A percentile compares a stretch with the other conserved stretches of the same genome.
Evolutionary conservation across 2,888 invertebrate species (phyloP).

Genomic region (Papilio gigon): DNA sequence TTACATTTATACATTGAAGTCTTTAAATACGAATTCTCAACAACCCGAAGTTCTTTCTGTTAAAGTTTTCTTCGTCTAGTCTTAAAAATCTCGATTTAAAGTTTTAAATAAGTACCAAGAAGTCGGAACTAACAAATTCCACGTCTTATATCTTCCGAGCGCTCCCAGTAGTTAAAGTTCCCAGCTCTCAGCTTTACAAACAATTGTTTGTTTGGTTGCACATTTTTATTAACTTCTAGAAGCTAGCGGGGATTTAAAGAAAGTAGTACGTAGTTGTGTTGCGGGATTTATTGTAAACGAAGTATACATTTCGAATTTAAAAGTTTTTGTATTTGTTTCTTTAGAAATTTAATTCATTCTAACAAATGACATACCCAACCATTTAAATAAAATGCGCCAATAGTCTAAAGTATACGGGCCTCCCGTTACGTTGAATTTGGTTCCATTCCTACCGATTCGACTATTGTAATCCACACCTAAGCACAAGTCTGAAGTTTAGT

Average conservation of each 20-base stretch:
- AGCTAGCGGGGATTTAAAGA: slow-evolving; percentile 7
- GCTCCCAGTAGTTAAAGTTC: slow-evolving; percentile 28
- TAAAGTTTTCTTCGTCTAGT: slow-evolving; percentile 1
- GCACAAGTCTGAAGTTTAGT: background rate
- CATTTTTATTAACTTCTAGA: slow-evolving; percentile 26
- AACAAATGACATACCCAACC: background rate
- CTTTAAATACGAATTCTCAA: background rate
- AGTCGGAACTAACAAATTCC: slow-evolving; percentile 29
- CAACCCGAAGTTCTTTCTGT: background rate
- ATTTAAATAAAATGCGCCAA: no score
- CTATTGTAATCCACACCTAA: no score
- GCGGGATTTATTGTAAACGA: background rate
- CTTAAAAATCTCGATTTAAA: slow-evolving; percentile 26
- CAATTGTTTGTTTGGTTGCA: slow-evolving; percentile 29
- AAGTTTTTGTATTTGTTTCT: background rate
- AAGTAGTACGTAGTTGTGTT: slow-evolving; percentile 13
- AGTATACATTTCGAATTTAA: background rate
- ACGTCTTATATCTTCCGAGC: slow-evolving; percentile 32
- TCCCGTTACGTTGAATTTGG: no score
- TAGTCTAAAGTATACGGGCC: no score
- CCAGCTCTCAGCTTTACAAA: slow-evolving; percentile 21
- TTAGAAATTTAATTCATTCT: background rate
- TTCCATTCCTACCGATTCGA: no score
- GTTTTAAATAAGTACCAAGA: slow-evolving; percentile 27
- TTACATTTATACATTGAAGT: background rate